These are phyloP conservation scores for Drosophila sturtevanti DNA, from an alignment of 1,140 invertebrate genomes.

Conservation along the genomic window DNA sequence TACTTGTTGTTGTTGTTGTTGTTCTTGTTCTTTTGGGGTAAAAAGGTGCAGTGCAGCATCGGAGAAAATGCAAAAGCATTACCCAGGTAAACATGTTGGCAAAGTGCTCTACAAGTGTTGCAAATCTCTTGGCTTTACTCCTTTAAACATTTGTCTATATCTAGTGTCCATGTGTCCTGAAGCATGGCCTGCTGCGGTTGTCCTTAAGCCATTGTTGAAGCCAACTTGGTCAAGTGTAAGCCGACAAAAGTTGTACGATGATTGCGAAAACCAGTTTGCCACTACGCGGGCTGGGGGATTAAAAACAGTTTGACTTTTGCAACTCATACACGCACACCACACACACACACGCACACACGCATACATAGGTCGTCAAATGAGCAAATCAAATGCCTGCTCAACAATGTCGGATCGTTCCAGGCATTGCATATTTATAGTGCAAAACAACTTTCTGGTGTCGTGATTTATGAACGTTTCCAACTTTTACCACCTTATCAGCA, in stretches of 20 bases:
- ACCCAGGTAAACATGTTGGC: constrained; percentile 57
- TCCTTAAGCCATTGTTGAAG: constrained; percentile 33
- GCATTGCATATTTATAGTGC: constrained; percentile 70
- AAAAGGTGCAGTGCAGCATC: constrained; percentile 21
- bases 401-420: constrained; percentile 34
- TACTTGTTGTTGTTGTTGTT: constrained; percentile 7
- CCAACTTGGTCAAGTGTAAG: constrained; percentile 69
- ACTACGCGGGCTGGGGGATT: constrained; percentile 46
- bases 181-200: constrained; percentile 31
- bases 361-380: constrained; percentile 18
- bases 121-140: constrained; percentile 40
- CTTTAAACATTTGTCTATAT: background rate
- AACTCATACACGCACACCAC: background rate
- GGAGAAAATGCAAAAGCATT: constrained; percentile 53
- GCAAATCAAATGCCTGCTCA: constrained; percentile 55
- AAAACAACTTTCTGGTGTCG: constrained; percentile 76
- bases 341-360: background rate
- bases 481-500: constrained; percentile 76
- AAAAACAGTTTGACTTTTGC: constrained; percentile 57
- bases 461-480: constrained; percentile 80
- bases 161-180: background rate
- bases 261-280: constrained; percentile 57
- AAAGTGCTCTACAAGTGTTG: constrained; percentile 60
- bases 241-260: constrained; percentile 52
- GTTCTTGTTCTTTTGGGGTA: background rate